These are phyloP conservation scores for Ladona fulva DNA, from an alignment of 1,140 invertebrate genomes.

Conservation along the genomic window DNA sequence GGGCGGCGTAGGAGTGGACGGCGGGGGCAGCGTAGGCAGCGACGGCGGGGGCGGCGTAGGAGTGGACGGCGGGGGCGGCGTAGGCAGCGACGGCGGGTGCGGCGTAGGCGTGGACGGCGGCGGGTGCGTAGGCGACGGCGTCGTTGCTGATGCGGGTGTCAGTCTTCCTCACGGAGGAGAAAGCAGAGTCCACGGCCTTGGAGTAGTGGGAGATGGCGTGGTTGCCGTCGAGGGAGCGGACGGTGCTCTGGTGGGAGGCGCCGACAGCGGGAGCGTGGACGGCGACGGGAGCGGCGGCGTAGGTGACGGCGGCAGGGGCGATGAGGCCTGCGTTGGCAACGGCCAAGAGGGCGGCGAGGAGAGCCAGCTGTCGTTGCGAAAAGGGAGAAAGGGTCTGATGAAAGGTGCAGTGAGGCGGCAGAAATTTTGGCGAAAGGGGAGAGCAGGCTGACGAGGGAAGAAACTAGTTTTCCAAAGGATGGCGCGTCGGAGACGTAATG, in stretches of 20 bases:
- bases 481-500: neutral
- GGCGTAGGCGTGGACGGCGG: conserved; percentile 30
- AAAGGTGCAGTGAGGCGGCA: neutral
- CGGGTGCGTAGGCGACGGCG: conserved; percentile 36
- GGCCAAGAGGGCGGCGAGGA: neutral
- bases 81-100: conserved; percentile 25
- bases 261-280: conserved; percentile 34
- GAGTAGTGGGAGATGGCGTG: conserved; percentile 44
- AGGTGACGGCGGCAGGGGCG: neutral
- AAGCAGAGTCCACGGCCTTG: conserved; percentile 52
- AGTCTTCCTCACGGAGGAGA: conserved; percentile 50
- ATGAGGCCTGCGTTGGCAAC: neutral
- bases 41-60: conserved; percentile 30
- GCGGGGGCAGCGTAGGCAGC: conserved; percentile 22
- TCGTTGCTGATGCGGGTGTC: conserved; percentile 51
- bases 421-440: neutral
- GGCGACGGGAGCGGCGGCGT: neutral
- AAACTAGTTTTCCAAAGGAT: neutral
- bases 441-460: neutral
- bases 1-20: conserved; percentile 27
- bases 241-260: conserved; percentile 43
- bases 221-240: conserved; percentile 45
- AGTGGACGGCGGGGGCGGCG: conserved; percentile 29
- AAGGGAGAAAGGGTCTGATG: neutral
- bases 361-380: neutral